Percentiles rank a stretch among this genome's conserved stretches.
Evolutionary conservation across 1,140 invertebrate genomes (phyloP).

Genomic region (Pogonomyrmex californicus): DNA sequence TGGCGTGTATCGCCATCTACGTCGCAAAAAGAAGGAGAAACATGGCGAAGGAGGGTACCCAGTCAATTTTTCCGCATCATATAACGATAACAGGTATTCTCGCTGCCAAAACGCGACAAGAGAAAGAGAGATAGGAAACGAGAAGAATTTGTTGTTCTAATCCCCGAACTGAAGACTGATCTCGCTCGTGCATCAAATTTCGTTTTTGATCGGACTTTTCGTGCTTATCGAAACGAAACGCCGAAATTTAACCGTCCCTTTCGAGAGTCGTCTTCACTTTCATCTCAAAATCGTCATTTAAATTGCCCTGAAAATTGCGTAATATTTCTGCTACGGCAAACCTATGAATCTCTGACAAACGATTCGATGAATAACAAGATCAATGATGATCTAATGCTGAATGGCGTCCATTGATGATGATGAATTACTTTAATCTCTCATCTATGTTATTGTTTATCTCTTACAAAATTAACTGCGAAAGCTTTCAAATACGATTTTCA

Average conservation of each 20-base stretch:
- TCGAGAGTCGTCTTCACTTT: not conserved
- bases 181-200: constrained; percentile 22
- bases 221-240: constrained; percentile 39
- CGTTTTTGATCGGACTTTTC: not conserved
- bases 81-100: constrained; percentile 55
- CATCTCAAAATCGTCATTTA: constrained; percentile 26
- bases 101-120: constrained; percentile 25
- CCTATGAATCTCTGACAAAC: not conserved
- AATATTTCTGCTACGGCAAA: not conserved
- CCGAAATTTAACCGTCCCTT: not conserved
- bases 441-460: not conserved
- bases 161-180: constrained; percentile 11
- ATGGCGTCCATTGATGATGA: not conserved
- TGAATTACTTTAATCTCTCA: not conserved
- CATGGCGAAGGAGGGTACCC: constrained; percentile 2
- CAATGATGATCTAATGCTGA: not conserved
- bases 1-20: constrained; percentile 10
- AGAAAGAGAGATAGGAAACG: constrained; percentile 30
- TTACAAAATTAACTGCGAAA: constrained; percentile 2
- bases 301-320: constrained; percentile 12
- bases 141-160: constrained; percentile 62
- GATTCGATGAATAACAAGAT: not conserved
- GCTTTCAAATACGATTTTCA: not conserved
- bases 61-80: constrained; percentile 64
- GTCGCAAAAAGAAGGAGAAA: constrained; percentile 42